These are phyloP conservation scores for Bryconaethiops microstoma DNA, from an alignment of 2,797 vertebrate genomes.

Conservation along the genomic window DNA sequence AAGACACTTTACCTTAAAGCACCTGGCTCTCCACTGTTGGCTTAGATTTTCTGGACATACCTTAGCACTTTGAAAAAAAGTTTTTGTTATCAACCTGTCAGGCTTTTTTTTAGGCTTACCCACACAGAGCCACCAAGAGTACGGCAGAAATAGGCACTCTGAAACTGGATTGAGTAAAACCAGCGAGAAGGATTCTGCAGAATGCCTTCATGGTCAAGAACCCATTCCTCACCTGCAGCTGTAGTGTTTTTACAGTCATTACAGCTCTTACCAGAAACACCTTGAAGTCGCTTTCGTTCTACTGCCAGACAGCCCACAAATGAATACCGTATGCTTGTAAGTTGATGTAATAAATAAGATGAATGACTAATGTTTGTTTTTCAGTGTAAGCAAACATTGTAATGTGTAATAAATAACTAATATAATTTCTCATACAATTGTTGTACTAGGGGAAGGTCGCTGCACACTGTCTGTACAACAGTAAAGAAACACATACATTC, in stretches of 20 bases:
- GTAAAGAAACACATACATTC: no score
- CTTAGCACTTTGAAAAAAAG: constrained; percentile 23
- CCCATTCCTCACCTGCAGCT: not conserved
- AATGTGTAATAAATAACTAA: no score
- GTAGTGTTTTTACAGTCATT: not conserved
- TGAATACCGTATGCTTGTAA: no score
- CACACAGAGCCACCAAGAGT: not conserved
- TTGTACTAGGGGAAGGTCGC: no score
- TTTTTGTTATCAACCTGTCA: constrained; percentile 47
- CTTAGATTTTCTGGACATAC: not conserved
- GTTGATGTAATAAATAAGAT: no score
- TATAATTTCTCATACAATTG: no score
- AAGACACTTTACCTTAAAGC: constrained; percentile 41
- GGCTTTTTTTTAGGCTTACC: constrained; percentile 26
- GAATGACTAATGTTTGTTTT: no score
- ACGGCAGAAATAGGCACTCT: no score
- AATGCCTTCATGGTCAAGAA: not conserved
- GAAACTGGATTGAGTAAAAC: not conserved
- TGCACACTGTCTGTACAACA: no score
- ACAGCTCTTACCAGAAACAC: not conserved
- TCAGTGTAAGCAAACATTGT: no score
- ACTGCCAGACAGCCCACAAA: not conserved
- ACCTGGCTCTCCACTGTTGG: constrained; percentile 1
- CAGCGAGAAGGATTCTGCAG: not conserved
- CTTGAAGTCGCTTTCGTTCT: not conserved